phyloP scores from a whole-genome alignment of 53 echinoderm and acorn worm species.

The Arbacia lixula region DNA sequence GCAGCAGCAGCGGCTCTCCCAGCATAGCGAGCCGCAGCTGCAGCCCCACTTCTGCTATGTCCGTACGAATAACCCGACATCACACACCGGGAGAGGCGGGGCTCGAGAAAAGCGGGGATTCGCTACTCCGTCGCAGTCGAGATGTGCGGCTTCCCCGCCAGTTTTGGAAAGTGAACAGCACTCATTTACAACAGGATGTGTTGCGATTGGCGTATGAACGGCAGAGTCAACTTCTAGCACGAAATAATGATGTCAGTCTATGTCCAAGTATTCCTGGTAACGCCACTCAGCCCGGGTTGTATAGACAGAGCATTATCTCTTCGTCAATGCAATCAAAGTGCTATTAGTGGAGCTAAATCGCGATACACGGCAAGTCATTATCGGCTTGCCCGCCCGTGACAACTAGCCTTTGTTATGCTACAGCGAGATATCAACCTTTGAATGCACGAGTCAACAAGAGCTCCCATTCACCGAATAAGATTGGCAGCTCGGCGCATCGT shows the following conservation, averaged over 20 bases:
- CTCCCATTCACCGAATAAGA: constrained; percentile 43
- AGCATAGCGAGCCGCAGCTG: not conserved
- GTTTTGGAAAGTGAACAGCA: not conserved
- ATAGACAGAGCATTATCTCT: constrained; percentile 51
- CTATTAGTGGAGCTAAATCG: constrained; percentile 53
- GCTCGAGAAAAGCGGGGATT: constrained; percentile 19
- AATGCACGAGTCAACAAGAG: constrained; percentile 54
- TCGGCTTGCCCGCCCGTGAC: constrained; percentile 62
- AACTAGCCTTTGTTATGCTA: constrained; percentile 47
- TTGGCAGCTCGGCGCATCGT: constrained; percentile 47
- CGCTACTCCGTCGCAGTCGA: constrained; percentile 7
- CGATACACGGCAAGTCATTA: constrained; percentile 58
- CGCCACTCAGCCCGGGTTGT: constrained; percentile 37
- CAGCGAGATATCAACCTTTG: constrained; percentile 43
- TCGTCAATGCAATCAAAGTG: constrained; percentile 59
- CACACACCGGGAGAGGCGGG: constrained; percentile 31
- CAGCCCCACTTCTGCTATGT: constrained; percentile 35
- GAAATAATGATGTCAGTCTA: not conserved
- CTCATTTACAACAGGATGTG: constrained; percentile 26
- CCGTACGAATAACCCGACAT: constrained; percentile 51
- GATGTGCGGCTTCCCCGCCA: constrained; percentile 32
- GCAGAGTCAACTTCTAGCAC: not conserved
- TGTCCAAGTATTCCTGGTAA: constrained; percentile 4
- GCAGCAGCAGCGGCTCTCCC: too few species aligned
- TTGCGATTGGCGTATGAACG: not conserved